Percentiles rank a stretch among this genome's conserved stretches.
Evolutionary conservation across 2,888 invertebrate species (phyloP).

Genomic region (Spodoptera littoralis): DNA sequence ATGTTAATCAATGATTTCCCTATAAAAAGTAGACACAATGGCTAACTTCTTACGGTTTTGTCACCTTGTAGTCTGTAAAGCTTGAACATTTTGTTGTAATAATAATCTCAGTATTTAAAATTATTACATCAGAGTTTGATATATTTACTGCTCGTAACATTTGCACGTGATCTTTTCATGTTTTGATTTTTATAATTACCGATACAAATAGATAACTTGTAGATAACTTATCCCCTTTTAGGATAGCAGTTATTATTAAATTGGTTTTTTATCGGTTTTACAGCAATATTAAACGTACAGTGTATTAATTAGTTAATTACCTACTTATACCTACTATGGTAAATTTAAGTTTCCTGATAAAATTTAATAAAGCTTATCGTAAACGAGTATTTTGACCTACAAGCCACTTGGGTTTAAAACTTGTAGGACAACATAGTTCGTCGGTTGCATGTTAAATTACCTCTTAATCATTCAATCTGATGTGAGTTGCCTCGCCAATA

Average conservation of each 20-base stretch:
- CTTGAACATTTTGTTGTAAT: constrained; percentile 11
- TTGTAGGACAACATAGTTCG: constrained; percentile 21
- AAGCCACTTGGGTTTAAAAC: constrained; percentile 20
- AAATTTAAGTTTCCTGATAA: constrained; percentile 12
- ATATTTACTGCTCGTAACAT: neutral
- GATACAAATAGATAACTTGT: constrained; percentile 16
- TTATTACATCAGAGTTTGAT: constrained; percentile 27
- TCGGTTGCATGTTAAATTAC: constrained; percentile 39
- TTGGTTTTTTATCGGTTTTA: constrained; percentile 10
- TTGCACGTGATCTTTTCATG: constrained; percentile 6
- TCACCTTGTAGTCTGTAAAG: constrained; percentile 13
- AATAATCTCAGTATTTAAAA: neutral
- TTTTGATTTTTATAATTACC: constrained; percentile 16
- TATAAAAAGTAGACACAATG: constrained; percentile 34
- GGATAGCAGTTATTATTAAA: constrained; percentile 7
- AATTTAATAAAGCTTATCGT: constrained; percentile 18
- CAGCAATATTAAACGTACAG: neutral
- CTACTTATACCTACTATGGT: constrained; percentile 1
- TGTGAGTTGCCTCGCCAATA: constrained; percentile 46
- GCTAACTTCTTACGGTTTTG: constrained; percentile 28
- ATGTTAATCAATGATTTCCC: constrained; percentile 38
- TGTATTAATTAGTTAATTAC: neutral
- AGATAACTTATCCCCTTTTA: neutral
- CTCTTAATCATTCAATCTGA: constrained; percentile 55
- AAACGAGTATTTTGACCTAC: constrained; percentile 8